These are phyloP conservation scores for Apteryx mantelli DNA, from an alignment of 2,113 vertebrate species.

Conservation along the genomic window DNA sequence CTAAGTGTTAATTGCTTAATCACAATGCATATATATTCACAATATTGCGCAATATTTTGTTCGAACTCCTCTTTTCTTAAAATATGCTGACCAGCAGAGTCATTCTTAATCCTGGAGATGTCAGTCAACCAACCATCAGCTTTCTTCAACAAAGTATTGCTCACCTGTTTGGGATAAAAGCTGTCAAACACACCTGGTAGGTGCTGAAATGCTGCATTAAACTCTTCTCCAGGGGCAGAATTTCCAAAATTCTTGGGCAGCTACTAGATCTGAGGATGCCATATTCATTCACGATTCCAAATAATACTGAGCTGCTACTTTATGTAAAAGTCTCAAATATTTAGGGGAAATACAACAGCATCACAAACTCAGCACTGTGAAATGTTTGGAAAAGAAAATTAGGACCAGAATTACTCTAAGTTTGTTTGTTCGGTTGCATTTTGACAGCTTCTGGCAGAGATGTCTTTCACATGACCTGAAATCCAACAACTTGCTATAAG, in stretches of 20 bases:
- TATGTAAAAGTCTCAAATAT: not conserved
- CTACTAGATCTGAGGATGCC: not conserved
- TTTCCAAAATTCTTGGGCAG: not conserved
- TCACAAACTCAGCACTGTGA: not conserved
- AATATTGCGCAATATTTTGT: not conserved
- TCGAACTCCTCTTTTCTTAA: not conserved
- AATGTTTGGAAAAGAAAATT: not conserved
- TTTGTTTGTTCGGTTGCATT: not conserved
- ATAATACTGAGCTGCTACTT: not conserved
- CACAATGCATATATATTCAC: not conserved
- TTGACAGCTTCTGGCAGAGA: not conserved
- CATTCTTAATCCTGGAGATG: not conserved
- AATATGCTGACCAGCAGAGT: not conserved
- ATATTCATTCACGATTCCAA: not conserved
- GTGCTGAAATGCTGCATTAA: not conserved
- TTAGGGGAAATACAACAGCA: not conserved
- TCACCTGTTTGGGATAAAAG: not conserved
- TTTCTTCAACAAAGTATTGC: not conserved
- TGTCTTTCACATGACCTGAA: not conserved
- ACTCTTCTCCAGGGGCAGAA: not conserved
- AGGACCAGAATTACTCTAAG: not conserved
- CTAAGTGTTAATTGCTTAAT: not conserved
- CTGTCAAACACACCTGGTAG: not conserved
- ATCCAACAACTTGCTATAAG: not conserved
- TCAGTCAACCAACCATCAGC: not conserved